Conservation (phyloP, 2,888 invertebrate genomes). For the Hartigia nigra region DNA sequence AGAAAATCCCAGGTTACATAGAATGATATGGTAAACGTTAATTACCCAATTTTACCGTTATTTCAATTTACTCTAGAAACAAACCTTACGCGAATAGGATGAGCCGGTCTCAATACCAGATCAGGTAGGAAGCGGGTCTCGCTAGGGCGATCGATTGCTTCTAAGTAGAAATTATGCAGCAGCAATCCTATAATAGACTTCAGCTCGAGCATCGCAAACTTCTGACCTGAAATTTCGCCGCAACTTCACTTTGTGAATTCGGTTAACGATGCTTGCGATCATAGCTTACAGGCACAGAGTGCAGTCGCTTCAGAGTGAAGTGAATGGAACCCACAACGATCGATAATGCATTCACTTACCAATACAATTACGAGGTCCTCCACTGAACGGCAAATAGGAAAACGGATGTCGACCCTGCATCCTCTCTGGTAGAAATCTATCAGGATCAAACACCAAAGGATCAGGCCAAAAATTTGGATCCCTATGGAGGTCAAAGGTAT, state of each 20-base stretch:
- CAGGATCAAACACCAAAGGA: slow-evolving; percentile 74
- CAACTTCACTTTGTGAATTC: too few species aligned
- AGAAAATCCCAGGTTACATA: too few species aligned
- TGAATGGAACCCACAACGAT: too few species aligned
- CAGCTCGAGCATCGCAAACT: slow-evolving; percentile 51
- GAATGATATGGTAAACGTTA: too few species aligned
- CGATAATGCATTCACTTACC: slow-evolving; percentile 60
- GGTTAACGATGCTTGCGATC: too few species aligned
- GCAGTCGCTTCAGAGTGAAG: too few species aligned
- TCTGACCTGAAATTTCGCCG: slow-evolving; percentile 35
- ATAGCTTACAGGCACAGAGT: too few species aligned
- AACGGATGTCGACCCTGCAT: slow-evolving; percentile 69
- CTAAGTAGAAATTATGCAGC: slow-evolving; percentile 46
- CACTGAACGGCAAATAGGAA: slow-evolving; percentile 76
- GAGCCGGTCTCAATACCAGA: slow-evolving; percentile 31
- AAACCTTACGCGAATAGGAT: too few species aligned
- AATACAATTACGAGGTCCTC: slow-evolving; percentile 76
- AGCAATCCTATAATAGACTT: slow-evolving; percentile 43
- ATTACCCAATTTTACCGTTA: too few species aligned
- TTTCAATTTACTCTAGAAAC: too few species aligned
- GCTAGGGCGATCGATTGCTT: slow-evolving; percentile 45
- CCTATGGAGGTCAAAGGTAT: slow-evolving; percentile 75
- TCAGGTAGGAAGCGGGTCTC: slow-evolving; percentile 37
- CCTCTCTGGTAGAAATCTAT: slow-evolving; percentile 74
- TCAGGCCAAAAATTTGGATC: slow-evolving; percentile 73